Percentiles rank a stretch among this genome's conserved stretches.
These are phyloP conservation scores for Semnopithecus entellus DNA, from an alignment of 2,113 vertebrate species.

Conservation along the genomic window DNA sequence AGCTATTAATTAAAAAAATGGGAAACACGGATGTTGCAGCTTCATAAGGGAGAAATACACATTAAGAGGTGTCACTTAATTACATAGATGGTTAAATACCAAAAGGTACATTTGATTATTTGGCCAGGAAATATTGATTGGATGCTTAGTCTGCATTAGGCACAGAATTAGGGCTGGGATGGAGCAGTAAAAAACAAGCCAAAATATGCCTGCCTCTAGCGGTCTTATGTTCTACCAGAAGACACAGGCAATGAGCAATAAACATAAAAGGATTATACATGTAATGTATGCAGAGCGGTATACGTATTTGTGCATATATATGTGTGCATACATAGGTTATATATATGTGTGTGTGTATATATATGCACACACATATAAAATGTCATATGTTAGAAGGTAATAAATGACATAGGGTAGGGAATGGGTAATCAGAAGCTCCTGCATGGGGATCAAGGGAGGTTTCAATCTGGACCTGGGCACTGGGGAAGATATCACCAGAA, in stretches of 20 bases:
- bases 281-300: neutral
- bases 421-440: neutral
- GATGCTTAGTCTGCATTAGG: too few relatives aligned
- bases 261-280: neutral
- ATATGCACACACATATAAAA: neutral
- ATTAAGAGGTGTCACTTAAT: too few relatives aligned
- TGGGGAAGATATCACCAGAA: neutral
- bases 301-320: neutral
- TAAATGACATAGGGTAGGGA: neutral
- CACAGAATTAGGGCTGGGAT: neutral
- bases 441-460: neutral
- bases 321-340: neutral
- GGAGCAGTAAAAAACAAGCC: neutral
- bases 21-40: neutral
- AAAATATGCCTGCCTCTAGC: neutral
- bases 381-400: too few relatives aligned
- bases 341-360: rapidly evolving
- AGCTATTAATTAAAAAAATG: neutral
- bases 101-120: too few relatives aligned
- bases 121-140: too few relatives aligned
- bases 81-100: too few relatives aligned
- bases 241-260: neutral
- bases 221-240: neutral
- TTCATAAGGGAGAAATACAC: neutral
- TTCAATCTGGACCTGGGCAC: neutral